These are phyloP conservation scores for Pristionchus arcanus DNA, from an alignment of 2,888 invertebrate species.

Conservation along the genomic window DNA sequence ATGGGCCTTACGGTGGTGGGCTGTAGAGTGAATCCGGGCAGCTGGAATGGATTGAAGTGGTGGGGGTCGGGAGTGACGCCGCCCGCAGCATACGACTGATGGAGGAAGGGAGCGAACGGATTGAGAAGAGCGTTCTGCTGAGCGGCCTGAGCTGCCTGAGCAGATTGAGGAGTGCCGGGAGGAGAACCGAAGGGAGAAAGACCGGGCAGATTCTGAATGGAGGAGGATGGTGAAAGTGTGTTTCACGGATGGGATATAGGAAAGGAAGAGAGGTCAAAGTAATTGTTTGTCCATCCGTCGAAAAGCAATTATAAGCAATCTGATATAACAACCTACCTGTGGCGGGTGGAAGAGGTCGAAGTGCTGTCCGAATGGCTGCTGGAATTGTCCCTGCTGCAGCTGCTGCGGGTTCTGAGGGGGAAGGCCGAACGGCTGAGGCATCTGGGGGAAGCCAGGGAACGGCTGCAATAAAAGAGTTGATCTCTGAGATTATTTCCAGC, in stretches of 20 bases:
- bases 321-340: background rate
- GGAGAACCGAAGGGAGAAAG: slow-evolving; percentile 18
- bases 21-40: slow-evolving; percentile 42
- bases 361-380: slow-evolving; percentile 38
- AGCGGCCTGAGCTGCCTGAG: background rate
- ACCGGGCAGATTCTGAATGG: slow-evolving; percentile 9
- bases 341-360: slow-evolving; percentile 49
- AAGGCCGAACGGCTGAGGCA: slow-evolving; percentile 38
- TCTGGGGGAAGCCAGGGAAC: slow-evolving; percentile 31
- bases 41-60: slow-evolving; percentile 54
- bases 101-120: slow-evolving; percentile 77
- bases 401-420: slow-evolving; percentile 48
- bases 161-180: slow-evolving; percentile 1
- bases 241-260: background rate
- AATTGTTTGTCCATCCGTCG: background rate
- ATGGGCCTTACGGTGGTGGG: slow-evolving; percentile 12
- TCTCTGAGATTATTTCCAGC: background rate
- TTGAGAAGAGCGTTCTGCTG: slow-evolving; percentile 65
- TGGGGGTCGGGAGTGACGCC: slow-evolving; percentile 47
- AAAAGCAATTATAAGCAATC: background rate
- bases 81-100: slow-evolving; percentile 57
- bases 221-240: background rate
- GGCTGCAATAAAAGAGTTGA: slow-evolving; percentile 53
- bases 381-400: slow-evolving; percentile 14
- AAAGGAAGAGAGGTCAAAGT: background rate